These are phyloP conservation scores for Acanthis flammea DNA, from an alignment of 2,797 vertebrate genomes.

Conservation along the genomic window DNA sequence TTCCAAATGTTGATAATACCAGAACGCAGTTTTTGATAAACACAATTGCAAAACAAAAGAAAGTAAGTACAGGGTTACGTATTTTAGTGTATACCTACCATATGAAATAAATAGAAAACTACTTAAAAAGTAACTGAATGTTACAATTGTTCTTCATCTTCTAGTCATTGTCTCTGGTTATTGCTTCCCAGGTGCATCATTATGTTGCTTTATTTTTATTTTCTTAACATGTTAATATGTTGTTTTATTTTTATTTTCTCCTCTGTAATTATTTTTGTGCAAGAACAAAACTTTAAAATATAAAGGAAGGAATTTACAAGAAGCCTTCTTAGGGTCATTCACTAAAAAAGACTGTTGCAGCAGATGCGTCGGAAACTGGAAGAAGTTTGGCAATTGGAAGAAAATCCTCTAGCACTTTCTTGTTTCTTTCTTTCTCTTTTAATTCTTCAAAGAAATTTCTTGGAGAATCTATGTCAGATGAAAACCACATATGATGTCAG, in stretches of 20 bases:
- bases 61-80: conserved; percentile 63
- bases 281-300: not conserved
- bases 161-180: not conserved
- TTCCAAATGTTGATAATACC: conserved; percentile 80
- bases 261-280: not conserved
- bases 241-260: not conserved
- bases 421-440: not conserved
- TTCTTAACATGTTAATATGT: not conserved
- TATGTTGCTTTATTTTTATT: not conserved
- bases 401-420: not conserved
- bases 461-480: not conserved
- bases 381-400: not conserved
- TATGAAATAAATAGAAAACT: not conserved
- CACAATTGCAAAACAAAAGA: conserved; percentile 77
- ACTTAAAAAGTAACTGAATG: not conserved
- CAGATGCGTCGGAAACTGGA: not conserved
- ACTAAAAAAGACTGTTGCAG: not conserved
- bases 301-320: not conserved
- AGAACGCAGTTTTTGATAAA: conserved; percentile 78
- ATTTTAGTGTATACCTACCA: not conserved
- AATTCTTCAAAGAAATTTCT: not conserved
- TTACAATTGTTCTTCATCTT: not conserved
- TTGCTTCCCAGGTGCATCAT: not conserved
- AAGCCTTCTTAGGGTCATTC: not conserved
- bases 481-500: not conserved